A percentile compares a stretch with the other conserved stretches of the same genome.
Conservation (phyloP, 2,888 invertebrate genomes). For the Eupithecia abbreviata region DNA sequence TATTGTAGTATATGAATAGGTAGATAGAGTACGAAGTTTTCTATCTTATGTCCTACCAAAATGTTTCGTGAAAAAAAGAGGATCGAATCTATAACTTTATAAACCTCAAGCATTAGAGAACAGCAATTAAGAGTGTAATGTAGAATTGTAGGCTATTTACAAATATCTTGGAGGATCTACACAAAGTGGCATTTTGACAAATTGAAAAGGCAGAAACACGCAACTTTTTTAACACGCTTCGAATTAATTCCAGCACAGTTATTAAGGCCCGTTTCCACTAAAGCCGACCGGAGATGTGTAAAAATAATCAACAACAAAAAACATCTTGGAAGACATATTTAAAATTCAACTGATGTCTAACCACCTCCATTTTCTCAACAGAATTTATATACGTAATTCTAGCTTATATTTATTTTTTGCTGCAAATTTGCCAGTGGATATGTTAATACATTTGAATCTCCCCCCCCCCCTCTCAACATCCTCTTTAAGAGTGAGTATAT, state of each 20-base stretch:
- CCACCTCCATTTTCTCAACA: background rate
- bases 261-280: background rate
- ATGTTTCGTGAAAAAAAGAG: background rate
- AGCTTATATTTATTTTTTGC: background rate
- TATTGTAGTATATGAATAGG: background rate
- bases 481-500: background rate
- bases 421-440: background rate
- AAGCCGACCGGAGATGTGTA: background rate
- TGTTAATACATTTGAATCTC: background rate
- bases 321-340: background rate
- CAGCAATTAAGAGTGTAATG: background rate
- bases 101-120: background rate
- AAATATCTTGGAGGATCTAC: slow-evolving; percentile 3
- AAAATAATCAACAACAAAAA: background rate
- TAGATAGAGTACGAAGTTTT: background rate
- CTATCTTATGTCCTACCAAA: background rate
- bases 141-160: background rate
- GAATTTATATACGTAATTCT: background rate
- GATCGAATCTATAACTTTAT: background rate
- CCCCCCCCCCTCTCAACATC: background rate
- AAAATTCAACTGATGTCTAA: background rate
- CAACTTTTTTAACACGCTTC: background rate
- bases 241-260: background rate
- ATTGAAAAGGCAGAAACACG: background rate
- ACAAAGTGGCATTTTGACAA: background rate